phyloP scores from a whole-genome alignment of 2,113 vertebrate species.

The Sinocyclocheilus anophthalmus region DNA sequence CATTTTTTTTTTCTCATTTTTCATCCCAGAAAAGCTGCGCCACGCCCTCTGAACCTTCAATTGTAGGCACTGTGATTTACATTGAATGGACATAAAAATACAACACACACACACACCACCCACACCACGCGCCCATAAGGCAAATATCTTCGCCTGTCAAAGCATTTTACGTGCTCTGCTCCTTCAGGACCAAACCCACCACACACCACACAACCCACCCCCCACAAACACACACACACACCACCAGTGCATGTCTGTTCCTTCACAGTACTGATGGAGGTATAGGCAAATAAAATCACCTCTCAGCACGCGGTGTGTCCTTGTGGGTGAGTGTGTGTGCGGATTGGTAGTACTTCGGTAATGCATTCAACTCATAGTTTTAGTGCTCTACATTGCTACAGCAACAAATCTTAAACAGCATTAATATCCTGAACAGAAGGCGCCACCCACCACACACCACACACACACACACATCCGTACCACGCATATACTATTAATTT shows the following conservation, averaged over 20 bases:
- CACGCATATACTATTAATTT: no score
- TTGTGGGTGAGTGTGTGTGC: neutral
- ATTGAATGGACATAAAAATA: conserved; percentile 17
- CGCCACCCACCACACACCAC: neutral
- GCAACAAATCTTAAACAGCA: conserved; percentile 28
- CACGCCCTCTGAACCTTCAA: no score
- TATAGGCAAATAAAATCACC: conserved; percentile 24
- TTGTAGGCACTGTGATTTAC: neutral
- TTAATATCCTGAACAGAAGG: conserved; percentile 1
- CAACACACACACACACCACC: neutral
- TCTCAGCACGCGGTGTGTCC: neutral
- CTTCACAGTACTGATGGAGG: conserved; percentile 1
- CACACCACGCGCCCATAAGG: neutral
- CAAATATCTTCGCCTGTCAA: neutral
- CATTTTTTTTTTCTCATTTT: neutral
- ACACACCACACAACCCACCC: no score
- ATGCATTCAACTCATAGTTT: conserved; percentile 33
- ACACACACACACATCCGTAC: neutral
- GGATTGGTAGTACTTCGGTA: no score
- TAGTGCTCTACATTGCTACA: conserved; percentile 23
- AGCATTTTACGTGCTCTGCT: conserved; percentile 11
- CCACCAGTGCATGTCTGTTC: neutral
- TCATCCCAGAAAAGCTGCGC: no score
- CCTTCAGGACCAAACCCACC: no score
- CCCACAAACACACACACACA: neutral